Percentiles rank a stretch among this genome's conserved stretches.
Conservation (phyloP, 1,140 invertebrate species). For the Drosophila willistoni region DNA sequence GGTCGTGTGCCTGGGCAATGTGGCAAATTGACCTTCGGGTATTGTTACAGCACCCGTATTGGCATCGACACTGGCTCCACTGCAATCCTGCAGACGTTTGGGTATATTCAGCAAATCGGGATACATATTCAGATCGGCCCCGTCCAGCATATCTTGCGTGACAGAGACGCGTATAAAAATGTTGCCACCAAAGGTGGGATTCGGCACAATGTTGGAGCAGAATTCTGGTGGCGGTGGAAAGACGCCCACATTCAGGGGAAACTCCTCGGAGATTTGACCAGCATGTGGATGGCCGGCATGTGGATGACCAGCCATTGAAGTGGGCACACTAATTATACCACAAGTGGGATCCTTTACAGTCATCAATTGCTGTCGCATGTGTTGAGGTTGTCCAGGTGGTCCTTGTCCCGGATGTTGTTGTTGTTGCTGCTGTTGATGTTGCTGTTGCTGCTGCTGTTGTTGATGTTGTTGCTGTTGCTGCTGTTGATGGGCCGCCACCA, state of each 20-base stretch:
- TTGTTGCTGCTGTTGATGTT: slow-evolving; percentile 60
- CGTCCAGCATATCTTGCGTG: slow-evolving; percentile 86
- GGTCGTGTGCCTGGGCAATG: slow-evolving; percentile 84
- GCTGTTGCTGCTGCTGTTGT: slow-evolving; percentile 54
- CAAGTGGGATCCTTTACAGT: slow-evolving; percentile 76
- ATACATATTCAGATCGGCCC: slow-evolving; percentile 86
- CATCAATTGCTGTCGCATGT: slow-evolving; percentile 69
- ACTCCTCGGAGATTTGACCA: slow-evolving; percentile 72
- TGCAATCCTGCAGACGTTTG: slow-evolving; percentile 84
- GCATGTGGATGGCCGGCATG: slow-evolving; percentile 53
- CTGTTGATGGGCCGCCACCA: slow-evolving; percentile 41
- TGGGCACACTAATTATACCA: slow-evolving; percentile 76
- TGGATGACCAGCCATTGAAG: slow-evolving; percentile 69
- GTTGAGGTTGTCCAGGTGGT: slow-evolving; percentile 27
- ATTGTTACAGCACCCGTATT: slow-evolving; percentile 61
- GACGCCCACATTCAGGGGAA: slow-evolving; percentile 83
- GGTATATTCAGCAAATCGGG: slow-evolving; percentile 90
- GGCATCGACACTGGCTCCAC: slow-evolving; percentile 56
- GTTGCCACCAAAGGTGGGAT: slow-evolving; percentile 86
- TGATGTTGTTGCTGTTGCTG: slow-evolving; percentile 36
- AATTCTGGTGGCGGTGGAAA: slow-evolving; percentile 88
- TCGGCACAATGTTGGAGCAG: slow-evolving; percentile 85
- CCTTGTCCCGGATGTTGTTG: slow-evolving; percentile 13
- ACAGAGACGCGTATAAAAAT: slow-evolving; percentile 90
- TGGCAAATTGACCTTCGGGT: slow-evolving; percentile 84